Evolutionary conservation across 1,140 invertebrate genomes (phyloP), one percentile per base, ranked within the genome.

Genomic region (Microplitis mediator): DNA sequence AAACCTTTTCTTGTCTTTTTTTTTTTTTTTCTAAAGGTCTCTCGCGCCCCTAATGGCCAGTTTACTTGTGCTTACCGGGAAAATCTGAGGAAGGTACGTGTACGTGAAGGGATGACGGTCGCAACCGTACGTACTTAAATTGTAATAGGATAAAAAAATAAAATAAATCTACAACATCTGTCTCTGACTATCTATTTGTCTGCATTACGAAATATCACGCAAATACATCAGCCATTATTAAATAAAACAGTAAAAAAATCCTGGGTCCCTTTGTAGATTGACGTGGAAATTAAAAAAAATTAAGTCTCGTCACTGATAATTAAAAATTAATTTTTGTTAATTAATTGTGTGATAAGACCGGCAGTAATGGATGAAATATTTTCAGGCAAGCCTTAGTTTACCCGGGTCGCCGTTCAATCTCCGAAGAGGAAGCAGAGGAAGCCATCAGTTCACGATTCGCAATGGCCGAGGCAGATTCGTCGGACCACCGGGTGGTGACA

Each of bases 381-480:
- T 88, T 84, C 93, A 98, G 96, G 94, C 95, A 79, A 98, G 96
- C 88, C 90, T 98, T 80, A 98, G 96, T 88, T 91, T 99, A 81
- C 97, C 97, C 76, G 97, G 97, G 77, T 98, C 97, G 77, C 97
- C 97, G 75, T 98, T 97, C 91, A 95, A 95, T 88, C 88, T 95
- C 67, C 92, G 96, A 60, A 91, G 96, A 77, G 93, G 94, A 75
- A 97, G 95, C 77, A 91, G 95, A 76, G 95, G 94, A 77, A 96
- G 94, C 81, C 96, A 97, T 85, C 96, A 97, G 87, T 95, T 96
- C 88, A 93, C 95, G 74, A 91, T 96, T 87, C 90, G 95, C 72
- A 95, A 95, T 82, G 93, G 93, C 69, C 89, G 93, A 39, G 91
- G 92, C 69, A 86, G 90, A 71, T 88, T 90, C 74, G 89, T 89